A percentile compares a stretch with the other conserved stretches of the same genome.
These are phyloP conservation scores for Physeter macrocephalus DNA, from an alignment of 2,113 vertebrate species.

Conservation along the genomic window DNA sequence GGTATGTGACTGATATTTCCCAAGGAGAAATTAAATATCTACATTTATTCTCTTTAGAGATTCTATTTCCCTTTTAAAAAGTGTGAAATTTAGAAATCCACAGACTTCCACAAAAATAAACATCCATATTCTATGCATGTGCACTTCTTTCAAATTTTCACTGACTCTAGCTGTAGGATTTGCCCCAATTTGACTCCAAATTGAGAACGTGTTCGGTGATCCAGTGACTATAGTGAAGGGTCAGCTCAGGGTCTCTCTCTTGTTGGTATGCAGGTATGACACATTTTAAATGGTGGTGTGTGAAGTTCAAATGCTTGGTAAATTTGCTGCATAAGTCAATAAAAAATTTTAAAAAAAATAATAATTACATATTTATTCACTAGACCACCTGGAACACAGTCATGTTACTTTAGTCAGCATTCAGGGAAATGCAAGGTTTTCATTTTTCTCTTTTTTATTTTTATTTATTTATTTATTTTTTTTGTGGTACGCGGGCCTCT, in stretches of 20 bases:
- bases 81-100: not conserved
- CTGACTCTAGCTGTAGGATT: not conserved
- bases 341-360: not conserved
- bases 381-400: slow-evolving; percentile 51
- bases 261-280: not conserved
- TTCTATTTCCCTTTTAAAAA: not conserved
- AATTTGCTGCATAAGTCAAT: slow-evolving; percentile 15
- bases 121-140: no score
- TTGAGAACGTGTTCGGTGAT: not conserved
- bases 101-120: not conserved
- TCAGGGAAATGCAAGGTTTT: slow-evolving; percentile 74
- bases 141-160: not conserved
- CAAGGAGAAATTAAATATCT: not conserved
- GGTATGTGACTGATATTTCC: not conserved
- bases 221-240: not conserved
- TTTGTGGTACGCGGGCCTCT: no score
- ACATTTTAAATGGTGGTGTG: not conserved
- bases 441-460: no score
- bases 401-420: slow-evolving; percentile 73
- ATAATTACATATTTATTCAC: slow-evolving; percentile 33
- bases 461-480: no score
- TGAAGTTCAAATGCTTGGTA: slow-evolving; percentile 1
- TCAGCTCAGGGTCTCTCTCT: not conserved
- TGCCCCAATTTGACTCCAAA: not conserved
- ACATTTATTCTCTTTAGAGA: not conserved